A percentile compares a stretch with the other conserved stretches of the same genome.
Evolutionary conservation across 23 tunicate genomes (phyloP).

Genomic region (Oikopleura dioica): DNA sequence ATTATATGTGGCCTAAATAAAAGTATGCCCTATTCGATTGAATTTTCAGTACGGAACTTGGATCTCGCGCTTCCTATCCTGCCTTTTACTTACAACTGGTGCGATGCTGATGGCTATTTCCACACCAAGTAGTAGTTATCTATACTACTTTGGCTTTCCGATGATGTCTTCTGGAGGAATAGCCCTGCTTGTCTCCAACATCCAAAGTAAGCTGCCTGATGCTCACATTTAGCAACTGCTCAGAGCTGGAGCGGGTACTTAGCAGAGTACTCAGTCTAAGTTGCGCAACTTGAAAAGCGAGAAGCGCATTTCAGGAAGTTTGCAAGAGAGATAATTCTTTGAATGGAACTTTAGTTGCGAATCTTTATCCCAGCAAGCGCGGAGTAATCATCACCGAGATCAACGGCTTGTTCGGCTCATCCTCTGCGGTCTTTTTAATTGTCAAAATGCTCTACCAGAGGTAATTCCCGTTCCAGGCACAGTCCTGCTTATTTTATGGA

Average conservation of each 20-base stretch:
- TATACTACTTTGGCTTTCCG: not conserved
- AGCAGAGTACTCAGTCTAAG: too few relatives aligned
- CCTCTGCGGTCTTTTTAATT: not conserved
- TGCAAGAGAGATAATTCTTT: too few relatives aligned
- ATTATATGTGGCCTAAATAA: too few relatives aligned
- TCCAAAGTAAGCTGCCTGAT: too few relatives aligned
- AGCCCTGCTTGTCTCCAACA: not conserved
- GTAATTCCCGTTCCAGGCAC: too few relatives aligned
- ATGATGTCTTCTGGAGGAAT: not conserved
- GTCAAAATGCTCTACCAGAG: not conserved
- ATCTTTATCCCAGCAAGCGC: not conserved
- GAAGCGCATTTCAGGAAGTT: too few relatives aligned
- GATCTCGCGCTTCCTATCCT: not conserved
- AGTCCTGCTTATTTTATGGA: too few relatives aligned
- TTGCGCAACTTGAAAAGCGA: too few relatives aligned
- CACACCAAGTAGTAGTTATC: not conserved
- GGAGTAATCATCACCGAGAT: not conserved
- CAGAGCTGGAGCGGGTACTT: too few relatives aligned
- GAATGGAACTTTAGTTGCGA: too few relatives aligned
- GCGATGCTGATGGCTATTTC: not conserved
- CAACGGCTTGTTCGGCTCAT: not conserved
- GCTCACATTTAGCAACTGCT: too few relatives aligned
- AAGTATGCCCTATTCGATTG: too few relatives aligned
- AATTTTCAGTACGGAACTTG: slow-evolving; percentile 5
- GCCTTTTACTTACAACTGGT: not conserved